phyloP scores from a whole-genome alignment of 2,113 vertebrate species.

The Kryptolebias marmoratus region DNA sequence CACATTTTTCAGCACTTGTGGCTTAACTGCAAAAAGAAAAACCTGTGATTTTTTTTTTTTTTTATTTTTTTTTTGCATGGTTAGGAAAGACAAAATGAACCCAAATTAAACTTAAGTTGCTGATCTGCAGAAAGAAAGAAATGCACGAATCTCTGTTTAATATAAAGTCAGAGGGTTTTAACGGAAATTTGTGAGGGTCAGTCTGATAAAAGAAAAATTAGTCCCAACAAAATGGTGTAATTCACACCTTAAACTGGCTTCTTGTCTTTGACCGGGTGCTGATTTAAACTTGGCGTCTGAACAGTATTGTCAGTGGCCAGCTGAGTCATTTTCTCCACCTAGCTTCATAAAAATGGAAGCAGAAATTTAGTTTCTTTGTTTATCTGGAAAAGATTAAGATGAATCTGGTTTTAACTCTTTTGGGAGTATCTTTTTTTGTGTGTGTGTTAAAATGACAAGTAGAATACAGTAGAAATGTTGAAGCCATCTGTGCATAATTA shows the following conservation, averaged over 20 bases:
- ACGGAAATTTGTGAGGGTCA: neutral
- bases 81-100: neutral
- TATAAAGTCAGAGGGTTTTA: neutral
- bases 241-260: constrained; percentile 2
- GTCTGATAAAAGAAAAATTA: neutral
- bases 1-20: neutral
- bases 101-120: neutral
- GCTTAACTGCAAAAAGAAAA: neutral
- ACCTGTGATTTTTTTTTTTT: neutral
- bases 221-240: constrained; percentile 27
- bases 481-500: constrained; percentile 4
- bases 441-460: neutral
- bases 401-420: constrained; percentile 18
- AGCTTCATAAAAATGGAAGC: constrained; percentile 30
- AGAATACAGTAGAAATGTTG: neutral
- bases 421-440: neutral
- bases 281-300: constrained; percentile 49
- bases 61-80: neutral
- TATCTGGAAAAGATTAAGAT: constrained; percentile 4
- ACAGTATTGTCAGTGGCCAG: constrained; percentile 35
- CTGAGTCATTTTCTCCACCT: constrained; percentile 41
- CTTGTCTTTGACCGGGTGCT: constrained; percentile 42
- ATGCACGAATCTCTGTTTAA: neutral
- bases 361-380: constrained; percentile 22
- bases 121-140: constrained; percentile 4